Conservation (phyloP, 2,113 vertebrate species). For the Micromys minutus region DNA sequence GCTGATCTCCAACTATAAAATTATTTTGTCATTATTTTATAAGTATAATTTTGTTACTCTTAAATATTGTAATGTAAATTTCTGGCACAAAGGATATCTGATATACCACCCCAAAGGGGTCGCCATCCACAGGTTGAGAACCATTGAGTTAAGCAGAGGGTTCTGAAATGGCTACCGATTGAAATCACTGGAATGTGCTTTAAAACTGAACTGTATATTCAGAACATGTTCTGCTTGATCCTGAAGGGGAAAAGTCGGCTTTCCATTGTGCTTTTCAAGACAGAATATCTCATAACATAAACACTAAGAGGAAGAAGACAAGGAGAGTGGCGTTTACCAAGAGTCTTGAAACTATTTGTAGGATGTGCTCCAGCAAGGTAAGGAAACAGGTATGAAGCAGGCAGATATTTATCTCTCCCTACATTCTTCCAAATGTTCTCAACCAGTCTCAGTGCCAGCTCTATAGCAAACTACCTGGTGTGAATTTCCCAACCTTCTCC, state of each 20-base stretch:
- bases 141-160: not conserved
- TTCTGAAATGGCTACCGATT: not conserved
- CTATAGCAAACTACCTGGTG: not conserved
- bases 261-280: conserved; percentile 16
- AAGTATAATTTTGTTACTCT: not conserved
- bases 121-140: not conserved
- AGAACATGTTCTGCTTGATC: conserved; percentile 19
- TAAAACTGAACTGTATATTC: not conserved
- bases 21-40: not conserved
- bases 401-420: not conserved
- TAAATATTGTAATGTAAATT: not conserved
- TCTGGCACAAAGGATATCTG: not conserved
- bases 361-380: not conserved
- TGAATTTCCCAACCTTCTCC: not conserved
- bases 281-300: conserved; percentile 32
- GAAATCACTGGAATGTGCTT: conserved; percentile 12
- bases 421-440: not conserved
- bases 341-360: not conserved
- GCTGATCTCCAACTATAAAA: not conserved
- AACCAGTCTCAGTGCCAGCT: not conserved
- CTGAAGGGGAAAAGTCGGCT: not conserved
- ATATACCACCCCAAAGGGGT: not conserved
- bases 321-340: conserved; percentile 27
- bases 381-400: not conserved
- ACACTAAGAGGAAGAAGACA: not conserved